These are phyloP conservation scores for Apodemus speciosus DNA, from an alignment of 2,113 vertebrate genomes.

Conservation along the genomic window DNA sequence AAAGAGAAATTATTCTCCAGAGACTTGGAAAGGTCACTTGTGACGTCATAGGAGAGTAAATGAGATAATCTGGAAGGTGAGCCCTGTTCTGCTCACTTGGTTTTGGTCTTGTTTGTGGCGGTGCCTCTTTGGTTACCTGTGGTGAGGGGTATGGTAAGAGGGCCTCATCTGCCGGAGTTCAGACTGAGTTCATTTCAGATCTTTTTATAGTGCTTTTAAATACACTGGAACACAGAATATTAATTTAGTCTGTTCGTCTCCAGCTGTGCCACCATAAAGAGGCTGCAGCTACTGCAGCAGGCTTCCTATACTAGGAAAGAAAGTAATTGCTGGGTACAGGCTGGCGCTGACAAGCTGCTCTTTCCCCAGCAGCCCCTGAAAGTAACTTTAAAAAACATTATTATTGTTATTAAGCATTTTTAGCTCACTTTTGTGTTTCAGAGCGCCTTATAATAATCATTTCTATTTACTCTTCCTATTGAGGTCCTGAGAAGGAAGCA, in stretches of 20 bases:
- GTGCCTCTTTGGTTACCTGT: conserved; percentile 22
- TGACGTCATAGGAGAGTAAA: conserved; percentile 67
- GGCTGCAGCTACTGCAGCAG: conserved; percentile 58
- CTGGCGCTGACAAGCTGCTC: conserved; percentile 74
- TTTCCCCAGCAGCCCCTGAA: conserved; percentile 77
- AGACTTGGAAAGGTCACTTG: conserved; percentile 73
- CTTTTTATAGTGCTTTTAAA: conserved; percentile 84
- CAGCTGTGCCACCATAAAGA: conserved; percentile 76
- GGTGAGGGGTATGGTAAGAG: conserved; percentile 77
- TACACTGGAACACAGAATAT: conserved; percentile 78
- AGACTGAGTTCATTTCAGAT: conserved; percentile 82
- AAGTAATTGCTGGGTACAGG: conserved; percentile 73
- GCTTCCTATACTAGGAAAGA: conserved; percentile 41
- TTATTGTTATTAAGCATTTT: conserved; percentile 70
- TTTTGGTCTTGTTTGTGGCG: neutral
- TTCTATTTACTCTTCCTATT: conserved; percentile 61
- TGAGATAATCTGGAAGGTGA: conserved; percentile 45
- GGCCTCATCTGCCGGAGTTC: conserved; percentile 79
- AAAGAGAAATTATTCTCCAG: conserved; percentile 51
- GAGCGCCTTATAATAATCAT: conserved; percentile 61
- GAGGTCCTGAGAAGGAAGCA: conserved; percentile 33
- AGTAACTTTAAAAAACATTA: conserved; percentile 73
- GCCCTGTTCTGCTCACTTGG: neutral
- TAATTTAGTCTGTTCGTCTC: conserved; percentile 78
- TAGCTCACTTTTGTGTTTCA: conserved; percentile 63